Evolutionary conservation across 2,888 invertebrate genomes (phyloP), one percentile per base, ranked within the genome.

Genomic region (Amiota communis): DNA sequence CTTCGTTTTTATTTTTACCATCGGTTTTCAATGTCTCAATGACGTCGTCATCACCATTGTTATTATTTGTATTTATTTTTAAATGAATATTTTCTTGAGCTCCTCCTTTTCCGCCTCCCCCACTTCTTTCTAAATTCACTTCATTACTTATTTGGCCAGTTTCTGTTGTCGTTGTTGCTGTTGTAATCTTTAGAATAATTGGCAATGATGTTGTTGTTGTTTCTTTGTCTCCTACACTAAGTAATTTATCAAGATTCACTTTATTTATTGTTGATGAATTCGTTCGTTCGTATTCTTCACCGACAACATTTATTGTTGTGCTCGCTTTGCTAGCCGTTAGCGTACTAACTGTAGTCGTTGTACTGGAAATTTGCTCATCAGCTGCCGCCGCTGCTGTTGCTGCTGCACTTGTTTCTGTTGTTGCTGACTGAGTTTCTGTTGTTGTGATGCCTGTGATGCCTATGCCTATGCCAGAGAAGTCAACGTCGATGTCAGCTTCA

Each of bases 141-240:
- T 85, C 81, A 81, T 85, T 83, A 80, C 84, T 82, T 77, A 84
- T 87, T 86, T 87, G 87, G 79, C 78, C 76, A 77, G 79, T 80
- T 82, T 83, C 83, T 81, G 78, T 78, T 77, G 81, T 80, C 73
- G 78, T 78, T 75, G 75, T 80, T 78, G 79, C 77, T 70, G 72
- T 72, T 75, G 74, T 67, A 61, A 67, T 63, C 64, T 51, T 61
- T 76, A 71, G 65, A 71, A 76, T 77, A 77, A 76, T 75, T 73
- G 70, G 75, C 70, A 72, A 75, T 72, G 74, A 76, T 77, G 71
- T 77, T 67, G 74, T 76, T 73, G 70, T 75, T 74, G 74, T 75
- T 57, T 15, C 57, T 15, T 15, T 13, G 15, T 57, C 57, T 17
- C 57, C 17, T 17, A 17, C 57, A 57, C 57, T 57, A 13, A 57